Evolutionary conservation across 1,140 invertebrate species (phyloP).

Genomic region (Cydia splendana): DNA sequence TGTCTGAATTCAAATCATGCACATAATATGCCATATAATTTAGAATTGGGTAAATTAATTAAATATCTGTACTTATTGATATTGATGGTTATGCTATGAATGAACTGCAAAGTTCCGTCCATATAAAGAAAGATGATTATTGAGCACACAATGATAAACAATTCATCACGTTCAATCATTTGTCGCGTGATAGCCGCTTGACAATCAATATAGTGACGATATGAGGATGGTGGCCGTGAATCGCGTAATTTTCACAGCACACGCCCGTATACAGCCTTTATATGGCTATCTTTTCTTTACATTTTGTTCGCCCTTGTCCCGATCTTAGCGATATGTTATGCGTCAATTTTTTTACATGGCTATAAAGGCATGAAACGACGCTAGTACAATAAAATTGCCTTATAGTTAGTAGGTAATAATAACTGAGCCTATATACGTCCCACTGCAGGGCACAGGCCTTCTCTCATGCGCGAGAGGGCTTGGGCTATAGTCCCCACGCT

Average conservation of each 20-base stretch:
- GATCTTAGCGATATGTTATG: neutral
- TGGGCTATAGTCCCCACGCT: no score
- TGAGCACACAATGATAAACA: neutral
- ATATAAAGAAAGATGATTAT: neutral
- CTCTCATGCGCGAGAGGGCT: no score
- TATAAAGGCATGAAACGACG: neutral
- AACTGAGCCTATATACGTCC: no score
- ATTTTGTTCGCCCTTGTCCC: neutral
- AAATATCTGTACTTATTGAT: neutral
- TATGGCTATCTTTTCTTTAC: constrained; percentile 16
- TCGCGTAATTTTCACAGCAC: neutral
- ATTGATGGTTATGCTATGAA: neutral
- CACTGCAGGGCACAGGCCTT: no score
- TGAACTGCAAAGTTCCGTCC: no score
- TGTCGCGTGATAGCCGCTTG: constrained; percentile 5
- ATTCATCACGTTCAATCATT: neutral
- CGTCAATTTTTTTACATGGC: neutral
- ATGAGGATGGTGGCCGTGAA: neutral
- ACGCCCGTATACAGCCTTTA: neutral
- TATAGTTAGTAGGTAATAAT: no score
- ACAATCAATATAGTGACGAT: constrained; percentile 1
- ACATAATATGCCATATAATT: no score
- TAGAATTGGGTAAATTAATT: no score
- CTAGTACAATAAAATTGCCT: no score
- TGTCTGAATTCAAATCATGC: no score